Base-by-base conservation (phyloP, 2,797 vertebrate species). In the Melanotaenia maccullochi region DNA sequence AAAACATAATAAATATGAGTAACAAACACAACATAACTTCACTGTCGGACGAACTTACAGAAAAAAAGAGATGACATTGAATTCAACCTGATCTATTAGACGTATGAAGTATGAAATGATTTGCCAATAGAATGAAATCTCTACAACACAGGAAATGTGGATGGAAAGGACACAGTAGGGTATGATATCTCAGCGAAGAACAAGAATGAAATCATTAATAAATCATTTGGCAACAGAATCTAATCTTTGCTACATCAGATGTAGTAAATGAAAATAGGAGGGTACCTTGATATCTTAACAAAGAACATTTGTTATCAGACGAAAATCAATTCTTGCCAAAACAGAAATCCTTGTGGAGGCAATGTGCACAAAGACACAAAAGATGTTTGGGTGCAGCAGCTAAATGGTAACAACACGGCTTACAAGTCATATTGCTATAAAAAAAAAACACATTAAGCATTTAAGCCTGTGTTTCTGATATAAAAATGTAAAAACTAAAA, bases 161-260 rank as follows among this genome's bases (percentile, higher is more conserved):
- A 78, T 75, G 68, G 69, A 72, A 84, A 85, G 59, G 59, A 81
- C 71, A 79, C 67, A 22, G 55, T 28, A 69, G 28, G 81, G 65
- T 80, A 81, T 87, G 87, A 90, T 83, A 73, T 81, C 71, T 85
- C 82, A 89, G 81, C 85, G 78, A 83, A 75, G 78, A 84, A 73
- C 85, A 75, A 79, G 81, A 90, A 89, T 89, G 82, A 88, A 92
- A 90, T 85, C 83, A 90, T 88, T 83, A 89, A 89, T 71, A 38
- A 75, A 87, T 76, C 77, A 75, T 91, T 91, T 87, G 83, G 87
- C 80, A 76, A 84, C 78, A 69, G 71, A 87, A 86, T 92, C 81
- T 87, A 87, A 90, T 92, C 89, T 88, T 73, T 86, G 85, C 85
- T 73, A 51, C 79, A 92, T 90, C 85, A 86, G 87, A 84, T 28